Conservation (phyloP, 2,797 vertebrate species). For the Helicolenus hilgendorfi region DNA sequence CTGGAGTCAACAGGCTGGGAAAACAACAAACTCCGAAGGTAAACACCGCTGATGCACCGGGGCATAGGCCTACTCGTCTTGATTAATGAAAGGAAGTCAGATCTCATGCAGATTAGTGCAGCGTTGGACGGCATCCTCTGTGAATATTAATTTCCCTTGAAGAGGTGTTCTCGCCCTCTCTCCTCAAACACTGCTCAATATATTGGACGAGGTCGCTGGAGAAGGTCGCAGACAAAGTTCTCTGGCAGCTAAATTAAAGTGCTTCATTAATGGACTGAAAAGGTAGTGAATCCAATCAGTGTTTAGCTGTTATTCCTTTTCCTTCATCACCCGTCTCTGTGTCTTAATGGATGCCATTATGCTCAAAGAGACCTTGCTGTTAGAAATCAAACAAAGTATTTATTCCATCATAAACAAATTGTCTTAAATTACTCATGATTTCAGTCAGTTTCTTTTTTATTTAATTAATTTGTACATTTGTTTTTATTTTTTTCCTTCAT, state of each 20-base stretch:
- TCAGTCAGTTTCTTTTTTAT: not conserved
- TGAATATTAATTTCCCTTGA: conserved; percentile 87
- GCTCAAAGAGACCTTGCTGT: conserved; percentile 31
- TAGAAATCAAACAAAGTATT: conserved; percentile 51
- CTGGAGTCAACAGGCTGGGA: conserved; percentile 84
- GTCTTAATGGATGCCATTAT: conserved; percentile 70
- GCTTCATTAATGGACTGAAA: conserved; percentile 82
- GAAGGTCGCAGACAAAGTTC: conserved; percentile 83
- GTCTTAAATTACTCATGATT: not conserved
- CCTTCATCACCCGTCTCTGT: conserved; percentile 41
- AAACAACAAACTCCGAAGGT: conserved; percentile 85
- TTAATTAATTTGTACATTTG: not conserved
- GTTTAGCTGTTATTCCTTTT: conserved; percentile 62
- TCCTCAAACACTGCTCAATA: conserved; percentile 75
- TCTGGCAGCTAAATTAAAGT: conserved; percentile 82
- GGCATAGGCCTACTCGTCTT: conserved; percentile 83
- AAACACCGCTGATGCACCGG: conserved; percentile 82
- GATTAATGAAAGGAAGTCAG: conserved; percentile 89
- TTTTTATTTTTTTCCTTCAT: not conserved
- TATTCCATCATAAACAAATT: conserved; percentile 23
- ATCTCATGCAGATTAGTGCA: conserved; percentile 87
- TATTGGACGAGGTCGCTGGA: conserved; percentile 73
- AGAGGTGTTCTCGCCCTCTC: conserved; percentile 74
- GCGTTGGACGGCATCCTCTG: conserved; percentile 77
- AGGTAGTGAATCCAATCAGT: conserved; percentile 75